phyloP scores from a whole-genome alignment of 1,140 invertebrate genomes.

The Elymnias hypermnestra region DNA sequence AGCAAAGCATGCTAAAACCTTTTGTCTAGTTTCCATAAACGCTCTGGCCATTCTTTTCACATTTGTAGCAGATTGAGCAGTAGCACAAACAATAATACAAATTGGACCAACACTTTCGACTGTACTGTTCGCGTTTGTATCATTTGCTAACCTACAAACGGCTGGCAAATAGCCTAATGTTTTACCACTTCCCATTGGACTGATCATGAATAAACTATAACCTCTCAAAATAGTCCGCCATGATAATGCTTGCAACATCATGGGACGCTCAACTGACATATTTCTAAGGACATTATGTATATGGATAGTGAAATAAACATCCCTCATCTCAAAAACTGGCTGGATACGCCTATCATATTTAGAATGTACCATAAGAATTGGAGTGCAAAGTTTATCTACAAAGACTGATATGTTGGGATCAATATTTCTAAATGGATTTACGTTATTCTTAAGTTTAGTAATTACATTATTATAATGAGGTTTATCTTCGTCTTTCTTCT shows the following conservation, averaged over 20 bases:
- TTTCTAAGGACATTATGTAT: conserved; percentile 42
- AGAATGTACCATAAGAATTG: conserved; percentile 56
- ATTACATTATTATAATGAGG: too few species aligned
- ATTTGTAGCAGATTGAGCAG: conserved; percentile 42
- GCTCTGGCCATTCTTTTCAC: conserved; percentile 39
- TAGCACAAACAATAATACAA: conserved; percentile 57
- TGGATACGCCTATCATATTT: conserved; percentile 49
- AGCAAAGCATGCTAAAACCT: conserved; percentile 44
- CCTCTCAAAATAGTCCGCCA: conserved; percentile 69
- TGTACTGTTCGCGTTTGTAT: conserved; percentile 28
- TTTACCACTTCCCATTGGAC: conserved; percentile 66
- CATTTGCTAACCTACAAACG: conserved; percentile 56
- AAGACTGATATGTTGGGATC: conserved; percentile 47
- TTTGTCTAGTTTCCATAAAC: conserved; percentile 36
- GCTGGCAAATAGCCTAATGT: conserved; percentile 74
- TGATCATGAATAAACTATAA: conserved; percentile 65
- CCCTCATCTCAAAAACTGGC: conserved; percentile 35
- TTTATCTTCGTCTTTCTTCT: not conserved
- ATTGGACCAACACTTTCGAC: conserved; percentile 35
- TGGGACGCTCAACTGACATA: conserved; percentile 38
- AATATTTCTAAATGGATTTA: conserved; percentile 56
- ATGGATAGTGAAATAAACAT: conserved; percentile 44
- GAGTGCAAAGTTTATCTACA: conserved; percentile 51
- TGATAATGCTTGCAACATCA: conserved; percentile 64
- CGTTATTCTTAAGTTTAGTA: conserved; percentile 22